These are phyloP conservation scores for Pangasius sanitwongsei DNA, from an alignment of 2,797 vertebrate genomes.

Conservation along the genomic window DNA sequence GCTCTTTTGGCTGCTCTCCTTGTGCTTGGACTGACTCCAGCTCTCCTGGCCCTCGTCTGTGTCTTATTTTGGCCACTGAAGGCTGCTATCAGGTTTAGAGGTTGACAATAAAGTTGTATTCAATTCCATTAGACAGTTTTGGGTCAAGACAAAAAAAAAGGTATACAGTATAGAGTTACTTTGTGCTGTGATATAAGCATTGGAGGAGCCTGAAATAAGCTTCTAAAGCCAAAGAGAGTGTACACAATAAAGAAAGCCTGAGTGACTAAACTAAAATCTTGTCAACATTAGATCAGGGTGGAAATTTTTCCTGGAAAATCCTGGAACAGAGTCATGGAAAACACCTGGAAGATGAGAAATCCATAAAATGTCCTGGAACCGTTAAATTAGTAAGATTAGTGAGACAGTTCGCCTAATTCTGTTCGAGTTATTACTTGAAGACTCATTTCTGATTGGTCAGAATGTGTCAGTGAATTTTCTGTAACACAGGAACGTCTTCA, in stretches of 20 bases:
- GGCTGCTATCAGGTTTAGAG: conserved; percentile 38
- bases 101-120: conserved; percentile 23
- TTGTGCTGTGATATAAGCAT: not conserved
- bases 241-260: not conserved
- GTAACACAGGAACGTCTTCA: not conserved
- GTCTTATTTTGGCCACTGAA: conserved; percentile 39
- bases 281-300: not conserved
- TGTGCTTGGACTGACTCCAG: conserved; percentile 34
- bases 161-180: conserved; percentile 19
- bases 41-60: conserved; percentile 14
- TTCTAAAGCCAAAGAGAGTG: not conserved
- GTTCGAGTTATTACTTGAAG: not conserved
- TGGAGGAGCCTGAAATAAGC: not conserved
- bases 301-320: not conserved
- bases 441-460: not conserved
- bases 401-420: not conserved
- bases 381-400: not conserved
- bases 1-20: conserved; percentile 10
- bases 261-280: not conserved
- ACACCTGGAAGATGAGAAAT: not conserved
- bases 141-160: conserved; percentile 4
- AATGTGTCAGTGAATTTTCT: not conserved
- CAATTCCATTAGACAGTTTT: conserved; percentile 28
- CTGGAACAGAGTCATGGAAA: not conserved
- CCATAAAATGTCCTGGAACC: not conserved